Percentiles rank a stretch among this genome's conserved stretches.
Conservation (phyloP, 1,140 invertebrate genomes). For the Akabosia matsudoensis region DNA sequence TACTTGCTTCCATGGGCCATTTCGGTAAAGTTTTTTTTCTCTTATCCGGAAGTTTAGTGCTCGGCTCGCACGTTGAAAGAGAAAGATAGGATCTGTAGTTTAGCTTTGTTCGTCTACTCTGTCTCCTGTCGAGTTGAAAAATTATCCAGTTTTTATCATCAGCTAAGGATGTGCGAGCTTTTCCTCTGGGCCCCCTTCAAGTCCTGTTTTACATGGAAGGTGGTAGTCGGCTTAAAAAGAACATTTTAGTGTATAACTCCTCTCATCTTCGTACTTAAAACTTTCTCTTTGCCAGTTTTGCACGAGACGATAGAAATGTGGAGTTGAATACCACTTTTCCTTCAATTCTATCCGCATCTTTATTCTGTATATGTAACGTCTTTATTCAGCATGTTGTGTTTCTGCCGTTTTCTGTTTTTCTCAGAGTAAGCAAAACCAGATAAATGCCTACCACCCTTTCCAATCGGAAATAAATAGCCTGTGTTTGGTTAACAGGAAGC, state of each 20-base stretch:
- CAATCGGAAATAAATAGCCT: neutral
- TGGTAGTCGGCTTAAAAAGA: neutral
- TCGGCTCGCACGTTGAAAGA: no score
- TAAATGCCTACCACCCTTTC: neutral
- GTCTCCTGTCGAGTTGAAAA: constrained; percentile 25
- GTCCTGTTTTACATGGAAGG: neutral
- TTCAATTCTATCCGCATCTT: neutral
- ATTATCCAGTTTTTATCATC: constrained; percentile 25
- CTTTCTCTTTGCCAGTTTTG: no score
- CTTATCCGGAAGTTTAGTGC: no score
- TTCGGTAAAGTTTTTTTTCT: no score
- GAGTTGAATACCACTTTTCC: no score
- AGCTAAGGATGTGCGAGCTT: constrained; percentile 16
- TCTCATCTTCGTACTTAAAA: no score
- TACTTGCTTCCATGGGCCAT: no score
- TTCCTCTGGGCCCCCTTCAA: constrained; percentile 2
- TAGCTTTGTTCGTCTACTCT: constrained; percentile 18
- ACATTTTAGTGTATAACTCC: neutral
- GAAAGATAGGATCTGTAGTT: constrained; percentile 11
- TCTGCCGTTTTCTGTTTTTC: no score
- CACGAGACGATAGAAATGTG: no score
- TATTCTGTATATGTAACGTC: neutral
- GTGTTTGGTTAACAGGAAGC: neutral
- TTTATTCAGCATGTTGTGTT: neutral
- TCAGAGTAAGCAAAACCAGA: no score